Conservation (phyloP, 92 coral and sea anemone species). For the Bergia sp. region DNA sequence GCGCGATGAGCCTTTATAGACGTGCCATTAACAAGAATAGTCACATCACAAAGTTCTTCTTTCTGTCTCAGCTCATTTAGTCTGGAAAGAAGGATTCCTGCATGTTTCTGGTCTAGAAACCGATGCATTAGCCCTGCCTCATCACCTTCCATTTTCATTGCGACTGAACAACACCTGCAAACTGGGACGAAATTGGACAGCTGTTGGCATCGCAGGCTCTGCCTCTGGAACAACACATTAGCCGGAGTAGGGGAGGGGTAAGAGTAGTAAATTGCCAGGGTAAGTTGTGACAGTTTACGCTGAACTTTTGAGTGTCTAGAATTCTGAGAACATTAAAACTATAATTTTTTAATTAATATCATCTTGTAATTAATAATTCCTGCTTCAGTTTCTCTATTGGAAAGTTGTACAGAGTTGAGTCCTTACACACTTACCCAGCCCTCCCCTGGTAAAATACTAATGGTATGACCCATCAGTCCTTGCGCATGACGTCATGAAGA, state of each 20-base stretch:
- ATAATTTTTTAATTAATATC: no score
- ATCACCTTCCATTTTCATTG: slow-evolving; percentile 61
- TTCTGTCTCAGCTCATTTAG: slow-evolving; percentile 82
- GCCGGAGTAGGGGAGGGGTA: neutral
- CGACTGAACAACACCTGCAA: slow-evolving; percentile 53
- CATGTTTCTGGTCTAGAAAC: slow-evolving; percentile 75
- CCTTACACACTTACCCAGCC: neutral
- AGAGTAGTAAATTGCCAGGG: neutral
- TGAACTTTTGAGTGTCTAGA: neutral
- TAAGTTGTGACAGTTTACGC: neutral
- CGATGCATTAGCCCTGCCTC: slow-evolving; percentile 61
- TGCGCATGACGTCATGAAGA: slow-evolving; percentile 40
- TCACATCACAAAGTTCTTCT: slow-evolving; percentile 94
- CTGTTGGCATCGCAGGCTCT: slow-evolving; percentile 61
- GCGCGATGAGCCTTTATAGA: slow-evolving; percentile 85
- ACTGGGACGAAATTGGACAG: slow-evolving; percentile 38
- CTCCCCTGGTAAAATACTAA: neutral
- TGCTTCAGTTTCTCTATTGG: neutral
- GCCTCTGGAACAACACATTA: slow-evolving; percentile 44
- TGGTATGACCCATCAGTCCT: slow-evolving; percentile 19
- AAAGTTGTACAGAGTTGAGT: no score
- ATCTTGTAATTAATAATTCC: neutral
- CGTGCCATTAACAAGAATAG: slow-evolving; percentile 73
- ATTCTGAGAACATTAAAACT: no score
- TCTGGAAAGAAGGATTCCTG: slow-evolving; percentile 76